Percentiles rank a stretch among this genome's conserved stretches.
These are phyloP conservation scores for Megalops atlanticus DNA, from an alignment of 2,113 vertebrate genomes.

Conservation along the genomic window DNA sequence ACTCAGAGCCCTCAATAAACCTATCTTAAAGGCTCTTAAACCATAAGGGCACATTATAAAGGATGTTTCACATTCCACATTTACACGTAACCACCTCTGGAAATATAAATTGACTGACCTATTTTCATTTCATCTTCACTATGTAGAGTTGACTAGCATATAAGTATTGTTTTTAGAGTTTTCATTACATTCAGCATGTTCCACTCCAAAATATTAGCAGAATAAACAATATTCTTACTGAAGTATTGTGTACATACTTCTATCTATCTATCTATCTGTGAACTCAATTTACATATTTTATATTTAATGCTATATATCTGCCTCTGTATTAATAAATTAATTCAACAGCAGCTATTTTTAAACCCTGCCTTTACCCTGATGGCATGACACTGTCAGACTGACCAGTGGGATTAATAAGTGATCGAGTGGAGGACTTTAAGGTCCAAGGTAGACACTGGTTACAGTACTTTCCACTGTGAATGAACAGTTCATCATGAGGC, in stretches of 20 bases:
- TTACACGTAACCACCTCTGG: too few species aligned
- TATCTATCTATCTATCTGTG: not conserved
- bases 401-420: constrained; percentile 60
- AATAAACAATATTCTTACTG: not conserved
- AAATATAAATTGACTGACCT: constrained; percentile 2
- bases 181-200: not conserved
- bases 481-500: not conserved
- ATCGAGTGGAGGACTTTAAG: constrained; percentile 37
- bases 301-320: constrained; percentile 6
- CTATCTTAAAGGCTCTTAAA: not conserved
- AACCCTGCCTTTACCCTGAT: not conserved
- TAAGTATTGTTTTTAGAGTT: not conserved
- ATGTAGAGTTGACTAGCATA: not conserved
- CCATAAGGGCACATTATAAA: not conserved
- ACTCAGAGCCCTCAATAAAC: not conserved
- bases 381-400: not conserved
- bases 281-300: not conserved
- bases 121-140: not conserved
- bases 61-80: not conserved
- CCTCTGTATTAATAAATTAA: constrained; percentile 9
- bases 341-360: not conserved
- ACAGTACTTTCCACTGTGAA: constrained; percentile 32
- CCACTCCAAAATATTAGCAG: not conserved
- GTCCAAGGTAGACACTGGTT: constrained; percentile 57
- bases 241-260: not conserved